phyloP scores from a whole-genome alignment of 2,113 vertebrate species.

The Pao palembangensis region DNA sequence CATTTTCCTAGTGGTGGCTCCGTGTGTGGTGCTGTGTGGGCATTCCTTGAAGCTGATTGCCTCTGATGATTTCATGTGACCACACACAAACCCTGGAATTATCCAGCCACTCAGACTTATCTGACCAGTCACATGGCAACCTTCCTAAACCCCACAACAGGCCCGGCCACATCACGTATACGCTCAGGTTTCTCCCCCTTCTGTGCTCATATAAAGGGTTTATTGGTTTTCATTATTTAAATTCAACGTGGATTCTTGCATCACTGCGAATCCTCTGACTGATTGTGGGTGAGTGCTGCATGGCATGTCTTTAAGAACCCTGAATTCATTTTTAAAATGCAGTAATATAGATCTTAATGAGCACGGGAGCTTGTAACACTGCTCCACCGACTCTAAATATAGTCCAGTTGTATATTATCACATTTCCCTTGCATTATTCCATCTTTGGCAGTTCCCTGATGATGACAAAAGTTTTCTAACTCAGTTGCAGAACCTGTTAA shows the following conservation, averaged over 20 bases:
- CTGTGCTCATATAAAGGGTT: not conserved
- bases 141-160: conserved; percentile 25
- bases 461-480: too few relatives aligned
- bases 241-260: too few relatives aligned
- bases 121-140: conserved; percentile 40
- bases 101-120: conserved; percentile 32
- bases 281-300: too few relatives aligned
- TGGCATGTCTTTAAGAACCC: too few relatives aligned
- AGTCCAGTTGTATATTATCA: not conserved
- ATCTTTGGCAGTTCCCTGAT: too few relatives aligned
- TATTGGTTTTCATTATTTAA: too few relatives aligned
- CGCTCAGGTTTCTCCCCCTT: conserved; percentile 7
- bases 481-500: too few relatives aligned
- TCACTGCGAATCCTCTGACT: too few relatives aligned
- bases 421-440: not conserved
- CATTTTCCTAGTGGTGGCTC: not conserved
- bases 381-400: not conserved
- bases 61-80: conserved; percentile 22
- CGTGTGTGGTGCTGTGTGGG: conserved; percentile 3
- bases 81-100: conserved; percentile 16
- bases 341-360: not conserved
- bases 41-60: conserved; percentile 18
- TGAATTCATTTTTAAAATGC: too few relatives aligned
- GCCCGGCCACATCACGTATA: conserved; percentile 1
- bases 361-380: not conserved